Percentiles rank a stretch among this genome's conserved stretches.
phyloP scores from a whole-genome alignment of 37 sponge, comb jelly and placozoan genomes.

The Cliona cf. orientalis region DNA sequence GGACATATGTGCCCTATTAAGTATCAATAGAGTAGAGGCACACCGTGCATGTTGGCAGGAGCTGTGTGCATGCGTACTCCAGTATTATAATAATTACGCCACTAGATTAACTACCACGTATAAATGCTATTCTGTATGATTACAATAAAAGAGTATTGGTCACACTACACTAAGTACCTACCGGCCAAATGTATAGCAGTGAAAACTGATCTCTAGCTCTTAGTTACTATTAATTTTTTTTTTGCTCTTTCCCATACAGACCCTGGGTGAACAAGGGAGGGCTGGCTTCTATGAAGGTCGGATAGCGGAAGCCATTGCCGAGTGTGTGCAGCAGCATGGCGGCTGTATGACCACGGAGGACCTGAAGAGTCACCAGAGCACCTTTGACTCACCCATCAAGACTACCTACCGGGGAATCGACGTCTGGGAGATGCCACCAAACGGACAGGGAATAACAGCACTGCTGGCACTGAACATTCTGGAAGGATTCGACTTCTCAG shows the following conservation, averaged over 20 bases:
- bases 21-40: no score
- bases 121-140: no score
- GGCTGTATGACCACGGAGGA: conserved; percentile 76
- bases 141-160: no score
- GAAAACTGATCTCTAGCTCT: no score
- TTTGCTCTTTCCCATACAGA: conserved; percentile 12
- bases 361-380: conserved; percentile 58
- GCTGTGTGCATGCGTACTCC: no score
- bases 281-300: conserved; percentile 79
- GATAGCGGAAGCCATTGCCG: conserved; percentile 78
- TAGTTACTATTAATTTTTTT: no score
- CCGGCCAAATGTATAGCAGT: no score
- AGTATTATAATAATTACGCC: no score
- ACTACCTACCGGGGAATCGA: conserved; percentile 64
- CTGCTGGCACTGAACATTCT: conserved; percentile 84
- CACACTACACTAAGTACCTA: no score
- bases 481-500: conserved; percentile 58
- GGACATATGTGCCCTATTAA: no score
- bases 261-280: conserved; percentile 68
- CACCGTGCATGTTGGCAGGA: no score
- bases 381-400: conserved; percentile 76
- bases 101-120: no score
- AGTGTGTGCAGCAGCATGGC: conserved; percentile 69
- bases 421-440: conserved; percentile 93
- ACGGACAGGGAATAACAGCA: conserved; percentile 88